phyloP scores from a whole-genome alignment of 2,113 vertebrate genomes.

The Bolborhynchus lineola region DNA sequence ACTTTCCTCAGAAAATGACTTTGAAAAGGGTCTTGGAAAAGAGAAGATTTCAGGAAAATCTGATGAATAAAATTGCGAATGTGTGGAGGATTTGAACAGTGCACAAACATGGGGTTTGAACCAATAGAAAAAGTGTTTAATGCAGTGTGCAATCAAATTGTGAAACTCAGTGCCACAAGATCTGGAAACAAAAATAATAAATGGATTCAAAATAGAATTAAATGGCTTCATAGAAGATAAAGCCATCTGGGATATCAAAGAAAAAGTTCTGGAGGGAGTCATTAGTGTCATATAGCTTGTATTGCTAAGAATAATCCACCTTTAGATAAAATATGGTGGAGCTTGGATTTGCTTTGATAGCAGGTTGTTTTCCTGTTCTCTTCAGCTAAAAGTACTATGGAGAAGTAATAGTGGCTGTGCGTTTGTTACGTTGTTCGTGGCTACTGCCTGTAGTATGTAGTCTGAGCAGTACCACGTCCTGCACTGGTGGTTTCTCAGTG shows the following conservation, averaged over 20 bases:
- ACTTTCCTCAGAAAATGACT: neutral
- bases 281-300: neutral
- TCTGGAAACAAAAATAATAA: neutral
- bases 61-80: neutral
- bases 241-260: neutral
- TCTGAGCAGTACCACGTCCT: neutral
- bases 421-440: neutral
- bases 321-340: neutral
- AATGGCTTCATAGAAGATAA: neutral
- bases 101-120: neutral
- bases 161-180: neutral
- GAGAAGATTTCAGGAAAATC: neutral
- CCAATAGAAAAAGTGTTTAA: neutral
- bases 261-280: neutral
- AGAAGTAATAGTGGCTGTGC: neutral
- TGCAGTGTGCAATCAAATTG: neutral
- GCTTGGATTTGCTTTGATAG: neutral
- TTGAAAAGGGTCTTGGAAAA: neutral
- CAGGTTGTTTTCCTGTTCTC: neutral
- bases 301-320: neutral
- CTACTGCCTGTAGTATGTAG: neutral
- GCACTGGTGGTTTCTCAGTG: neutral
- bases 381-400: neutral
- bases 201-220: neutral
- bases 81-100: neutral